Evolutionary conservation across 2,888 invertebrate genomes (phyloP), one percentile per base, ranked within the genome.

Genomic region (Pasiphila rectangulata): DNA sequence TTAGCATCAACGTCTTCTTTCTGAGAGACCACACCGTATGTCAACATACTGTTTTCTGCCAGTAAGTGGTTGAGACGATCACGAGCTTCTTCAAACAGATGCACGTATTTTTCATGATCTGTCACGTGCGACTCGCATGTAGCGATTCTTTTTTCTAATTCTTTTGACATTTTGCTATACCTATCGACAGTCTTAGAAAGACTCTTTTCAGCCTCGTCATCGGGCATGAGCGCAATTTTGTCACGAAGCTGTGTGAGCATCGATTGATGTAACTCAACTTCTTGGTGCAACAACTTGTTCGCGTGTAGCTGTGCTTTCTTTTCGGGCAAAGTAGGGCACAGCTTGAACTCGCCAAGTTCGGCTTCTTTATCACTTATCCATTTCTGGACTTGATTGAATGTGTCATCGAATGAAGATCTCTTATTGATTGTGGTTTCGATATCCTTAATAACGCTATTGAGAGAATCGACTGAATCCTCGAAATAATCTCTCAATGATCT

Each of bases 391-490:
- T 97, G 96, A 34, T 93, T 93, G 60, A 95, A 94, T 54, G 96
- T 96, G 63, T 98, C 97, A 73, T 98, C 97, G 74, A 98, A 96
- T 1, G 97, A 96, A 2, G 96, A 95, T 77, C 97, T 92, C 64
- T 97, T 96, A 72, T 97, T 94, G 52, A 98, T 91, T 24, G 95
- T 94, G 0, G 94, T 94, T 86, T 98, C 98, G 10, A 97, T 94
- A 64, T 94, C 94, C 75, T 97, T 96, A 57, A 96, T 93, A 1
- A 96, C 92, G 9, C 93, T 92, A 72, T 95, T 96, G 0, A 96
- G 92, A 75, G 94, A 93, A 74, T 96, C 96, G 3, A 95, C 92
- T 32, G 97, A 91, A 36, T 94, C 91, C 79, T 98, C 98, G 67
- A 96, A 96, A 54, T 92, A 92, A 65, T 95, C 94, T 55, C 98